Conservation (phyloP, 1,140 invertebrate genomes). For the Cherax quadricarinatus region DNA sequence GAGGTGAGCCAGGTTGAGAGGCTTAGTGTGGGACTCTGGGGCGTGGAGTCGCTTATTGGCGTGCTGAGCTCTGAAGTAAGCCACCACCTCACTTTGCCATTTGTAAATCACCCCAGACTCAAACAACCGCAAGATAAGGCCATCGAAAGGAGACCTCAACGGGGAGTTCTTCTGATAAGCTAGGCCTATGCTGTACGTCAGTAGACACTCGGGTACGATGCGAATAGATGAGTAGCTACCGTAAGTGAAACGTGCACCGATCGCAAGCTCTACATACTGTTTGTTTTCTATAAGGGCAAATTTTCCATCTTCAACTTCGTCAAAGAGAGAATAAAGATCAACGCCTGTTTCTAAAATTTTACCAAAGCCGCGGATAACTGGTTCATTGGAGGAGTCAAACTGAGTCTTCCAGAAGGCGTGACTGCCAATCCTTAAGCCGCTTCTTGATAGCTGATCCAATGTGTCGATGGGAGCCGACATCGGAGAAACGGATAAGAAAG, state of each 20-base stretch:
- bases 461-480: conserved; percentile 65
- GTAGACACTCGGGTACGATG: conserved; percentile 64
- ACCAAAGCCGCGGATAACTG: conserved; percentile 38
- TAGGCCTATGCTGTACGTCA: conserved; percentile 69
- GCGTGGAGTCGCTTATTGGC: background rate
- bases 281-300: conserved; percentile 67
- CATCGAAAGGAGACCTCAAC: conserved; percentile 52
- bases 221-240: conserved; percentile 57
- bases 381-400: conserved; percentile 64
- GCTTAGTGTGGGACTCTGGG: background rate
- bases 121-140: conserved; percentile 57
- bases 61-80: conserved; percentile 39
- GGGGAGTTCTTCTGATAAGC: conserved; percentile 72
- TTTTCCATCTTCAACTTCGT: conserved; percentile 47
- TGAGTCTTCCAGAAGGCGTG: conserved; percentile 65
- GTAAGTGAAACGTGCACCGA: conserved; percentile 47
- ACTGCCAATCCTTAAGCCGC: conserved; percentile 65
- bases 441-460: conserved; percentile 49
- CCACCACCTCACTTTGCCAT: conserved; percentile 62
- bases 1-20: conserved; percentile 20
- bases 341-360: conserved; percentile 60
- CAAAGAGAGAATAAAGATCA: conserved; percentile 60
- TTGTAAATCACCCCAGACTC: conserved; percentile 61
- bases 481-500: conserved; percentile 63
- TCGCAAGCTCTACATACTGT: conserved; percentile 60